A percentile compares a stretch with the other conserved stretches of the same genome.
Conservation (phyloP, 2,113 vertebrate genomes). For the Catharus minimus region DNA sequence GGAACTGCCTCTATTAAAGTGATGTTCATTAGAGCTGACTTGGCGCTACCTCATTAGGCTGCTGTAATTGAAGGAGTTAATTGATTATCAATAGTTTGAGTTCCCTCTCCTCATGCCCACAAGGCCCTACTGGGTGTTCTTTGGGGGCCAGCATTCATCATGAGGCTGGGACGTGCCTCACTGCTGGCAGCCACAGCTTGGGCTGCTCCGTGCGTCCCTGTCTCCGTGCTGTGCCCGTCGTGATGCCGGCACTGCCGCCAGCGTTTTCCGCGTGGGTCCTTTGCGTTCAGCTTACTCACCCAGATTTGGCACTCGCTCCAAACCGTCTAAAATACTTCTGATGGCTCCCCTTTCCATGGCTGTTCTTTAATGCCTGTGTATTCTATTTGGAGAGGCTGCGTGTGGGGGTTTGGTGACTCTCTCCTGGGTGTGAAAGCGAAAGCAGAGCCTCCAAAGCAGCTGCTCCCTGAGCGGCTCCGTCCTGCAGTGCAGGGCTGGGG, state of each 20-base stretch:
- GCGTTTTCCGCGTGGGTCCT: neutral
- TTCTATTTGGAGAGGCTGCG: conserved; percentile 15
- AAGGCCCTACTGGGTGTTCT: neutral
- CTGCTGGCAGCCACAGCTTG: neutral
- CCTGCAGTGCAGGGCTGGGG: neutral
- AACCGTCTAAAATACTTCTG: neutral
- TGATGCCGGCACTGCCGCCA: neutral
- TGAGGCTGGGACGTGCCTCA: neutral
- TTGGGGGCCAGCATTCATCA: neutral
- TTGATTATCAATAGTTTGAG: conserved; percentile 64
- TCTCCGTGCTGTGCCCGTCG: fast-evolving
- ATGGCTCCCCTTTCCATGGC: neutral
- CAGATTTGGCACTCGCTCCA: neutral
- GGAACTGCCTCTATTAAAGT: conserved; percentile 39
- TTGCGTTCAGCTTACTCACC: neutral
- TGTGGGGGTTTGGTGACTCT: conserved; percentile 14
- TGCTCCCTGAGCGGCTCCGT: neutral
- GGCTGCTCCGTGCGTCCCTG: fast-evolving
- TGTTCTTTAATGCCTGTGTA: conserved; percentile 1
- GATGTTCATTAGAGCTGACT: conserved; percentile 49
- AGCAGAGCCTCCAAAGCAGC: conserved; percentile 47
- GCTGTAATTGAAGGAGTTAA: conserved; percentile 63
- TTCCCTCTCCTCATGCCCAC: neutral
- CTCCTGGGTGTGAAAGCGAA: conserved; percentile 44
- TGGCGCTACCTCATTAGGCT: conserved; percentile 47